Evolutionary conservation across 2,888 invertebrate species (phyloP), one percentile per base, ranked within the genome.

Genomic region (Agrochola lota): DNA sequence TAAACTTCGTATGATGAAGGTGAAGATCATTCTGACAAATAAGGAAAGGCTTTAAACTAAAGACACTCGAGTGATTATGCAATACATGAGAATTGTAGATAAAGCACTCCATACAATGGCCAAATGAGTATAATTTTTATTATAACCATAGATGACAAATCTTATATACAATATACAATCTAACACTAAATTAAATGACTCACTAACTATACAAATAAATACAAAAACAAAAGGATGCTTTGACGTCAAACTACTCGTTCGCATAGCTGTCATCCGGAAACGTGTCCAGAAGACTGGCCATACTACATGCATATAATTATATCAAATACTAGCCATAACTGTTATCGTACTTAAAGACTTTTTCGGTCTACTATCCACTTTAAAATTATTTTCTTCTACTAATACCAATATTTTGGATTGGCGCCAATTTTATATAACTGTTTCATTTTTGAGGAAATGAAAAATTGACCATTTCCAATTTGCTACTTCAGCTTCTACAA

Each of bases 341-440:
- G 6, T 52, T 62, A 2, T 40, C 17, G 5, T 40, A 30, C 20
- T 30, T 20, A 43, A 43, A 43, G 5, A 40, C 15, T 0, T 17
- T 17, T 30, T 76, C 40, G 17, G n/a, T 52, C 1, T n/a, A 40
- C 9, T 57, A 8, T 7, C 20, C 12, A 43, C 8, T 71, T 43
- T n/a, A n/a, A 52, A 62, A 62, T n/a, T 0, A 7, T 43, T 68
- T 68, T 52, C 30, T 30, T 30, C 30, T 1, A 1, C 30, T 30
- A 76, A 68, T 71, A 26, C 5, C 52, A 59, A 43, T 73, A 46
- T 72, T 78, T 77, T 84, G 88, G 77, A 77, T 69, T 46, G 26
- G 1, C 30, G 85, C 89, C 85, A 88, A 73, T 75, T 80, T 80
- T 11, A 76, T 77, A 69, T 35, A 71, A 52, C 67, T 30, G 26